Conservation (phyloP, 2,888 invertebrate species). For the Latrodectus hesperus region DNA sequence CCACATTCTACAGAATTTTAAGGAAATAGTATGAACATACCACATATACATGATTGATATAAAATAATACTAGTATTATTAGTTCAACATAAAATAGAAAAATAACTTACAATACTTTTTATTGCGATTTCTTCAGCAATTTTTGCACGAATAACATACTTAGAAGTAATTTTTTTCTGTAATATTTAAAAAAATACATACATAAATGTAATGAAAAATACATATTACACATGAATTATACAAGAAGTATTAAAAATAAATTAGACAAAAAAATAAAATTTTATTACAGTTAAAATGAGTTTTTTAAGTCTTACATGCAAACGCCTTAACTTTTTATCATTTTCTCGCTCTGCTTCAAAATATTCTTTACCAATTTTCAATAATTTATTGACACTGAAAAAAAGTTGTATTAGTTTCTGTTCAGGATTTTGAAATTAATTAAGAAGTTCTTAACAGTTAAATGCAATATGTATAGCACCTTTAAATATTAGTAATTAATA, state of each 20-base stretch:
- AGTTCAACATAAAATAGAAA: neutral
- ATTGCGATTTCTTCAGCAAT: constrained; percentile 4
- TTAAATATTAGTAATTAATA: neutral
- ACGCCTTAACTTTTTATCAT: constrained; percentile 7
- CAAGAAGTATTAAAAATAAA: neutral
- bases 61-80: neutral
- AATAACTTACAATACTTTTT: constrained; percentile 35
- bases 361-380: constrained; percentile 24
- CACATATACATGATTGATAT: neutral
- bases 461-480: neutral
- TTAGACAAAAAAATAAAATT: neutral
- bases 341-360: constrained; percentile 44
- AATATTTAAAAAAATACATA: neutral
- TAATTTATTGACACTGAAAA: constrained; percentile 27
- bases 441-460: neutral
- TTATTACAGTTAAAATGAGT: neutral
- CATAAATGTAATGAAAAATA: neutral
- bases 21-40: neutral
- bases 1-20: neutral
- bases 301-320: constrained; percentile 25
- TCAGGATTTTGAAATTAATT: neutral
- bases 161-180: constrained; percentile 37
- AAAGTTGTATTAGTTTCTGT: too few species aligned
- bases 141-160: constrained; percentile 13
- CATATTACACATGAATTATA: neutral